A percentile compares a stretch with the other conserved stretches of the same genome.
Conservation (phyloP, 2,113 vertebrate species). For the Artemisiospiza belli region DNA sequence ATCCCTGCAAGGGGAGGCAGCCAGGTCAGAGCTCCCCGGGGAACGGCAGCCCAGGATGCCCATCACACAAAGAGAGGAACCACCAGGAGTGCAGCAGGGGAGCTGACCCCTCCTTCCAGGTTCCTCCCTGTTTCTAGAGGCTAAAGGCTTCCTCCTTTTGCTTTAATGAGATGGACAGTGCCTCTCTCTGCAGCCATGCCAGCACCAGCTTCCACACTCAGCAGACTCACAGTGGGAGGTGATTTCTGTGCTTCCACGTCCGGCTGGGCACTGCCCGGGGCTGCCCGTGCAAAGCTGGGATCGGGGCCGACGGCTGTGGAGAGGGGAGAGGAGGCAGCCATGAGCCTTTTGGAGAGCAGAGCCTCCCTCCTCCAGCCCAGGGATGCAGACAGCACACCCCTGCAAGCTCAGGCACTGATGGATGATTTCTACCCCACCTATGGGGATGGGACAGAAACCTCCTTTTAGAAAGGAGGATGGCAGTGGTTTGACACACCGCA, state of each 20-base stretch:
- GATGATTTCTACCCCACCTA: not conserved
- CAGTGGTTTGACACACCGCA: not conserved
- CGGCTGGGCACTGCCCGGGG: not conserved
- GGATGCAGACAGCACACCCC: not conserved
- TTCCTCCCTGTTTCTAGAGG: not conserved
- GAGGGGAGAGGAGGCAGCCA: not conserved
- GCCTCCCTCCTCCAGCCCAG: not conserved
- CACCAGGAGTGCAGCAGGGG: not conserved
- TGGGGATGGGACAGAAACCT: not conserved
- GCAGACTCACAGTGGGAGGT: slow-evolving; percentile 73
- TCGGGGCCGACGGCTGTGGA: slow-evolving; percentile 46
- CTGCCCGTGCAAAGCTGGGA: not conserved
- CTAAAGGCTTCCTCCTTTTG: not conserved
- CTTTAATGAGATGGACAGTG: not conserved
- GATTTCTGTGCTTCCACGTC: slow-evolving; percentile 47
- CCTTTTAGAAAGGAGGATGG: not conserved
- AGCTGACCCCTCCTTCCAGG: not conserved
- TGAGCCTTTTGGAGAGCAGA: not conserved
- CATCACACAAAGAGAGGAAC: not conserved
- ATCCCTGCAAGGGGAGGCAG: slow-evolving; percentile 74
- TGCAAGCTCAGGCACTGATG: not conserved
- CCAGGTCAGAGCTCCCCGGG: not conserved
- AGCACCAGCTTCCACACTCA: not conserved
- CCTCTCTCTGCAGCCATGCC: not conserved
- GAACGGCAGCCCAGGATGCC: not conserved